Conservation (phyloP, 2,888 invertebrate genomes). For the Euplexia lucipara region DNA sequence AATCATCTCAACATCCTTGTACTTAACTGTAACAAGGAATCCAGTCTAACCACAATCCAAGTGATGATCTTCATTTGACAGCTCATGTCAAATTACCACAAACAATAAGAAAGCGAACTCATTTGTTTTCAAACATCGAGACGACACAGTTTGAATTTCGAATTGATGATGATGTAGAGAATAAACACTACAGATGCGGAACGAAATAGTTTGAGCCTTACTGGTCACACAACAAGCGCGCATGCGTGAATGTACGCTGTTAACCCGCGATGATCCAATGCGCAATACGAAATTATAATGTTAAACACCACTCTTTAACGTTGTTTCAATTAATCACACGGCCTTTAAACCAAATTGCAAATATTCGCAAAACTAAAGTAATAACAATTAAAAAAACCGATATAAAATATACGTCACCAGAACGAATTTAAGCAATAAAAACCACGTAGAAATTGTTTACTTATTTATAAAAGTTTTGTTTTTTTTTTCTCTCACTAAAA, state of each 20-base stretch:
- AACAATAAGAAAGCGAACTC: background rate
- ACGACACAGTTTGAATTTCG: background rate
- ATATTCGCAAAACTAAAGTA: constrained; percentile 35
- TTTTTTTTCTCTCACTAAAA: constrained; percentile 8
- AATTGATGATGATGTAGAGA: background rate
- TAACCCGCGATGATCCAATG: constrained; percentile 36
- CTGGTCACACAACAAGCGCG: constrained; percentile 33
- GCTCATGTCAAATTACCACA: background rate
- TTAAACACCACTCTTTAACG: constrained; percentile 54
- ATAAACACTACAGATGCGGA: background rate
- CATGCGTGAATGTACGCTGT: constrained; percentile 36
- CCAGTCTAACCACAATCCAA: background rate
- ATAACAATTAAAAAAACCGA: constrained; percentile 57
- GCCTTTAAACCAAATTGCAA: constrained; percentile 13
- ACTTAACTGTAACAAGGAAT: background rate
- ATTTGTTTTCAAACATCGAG: constrained; percentile 11
- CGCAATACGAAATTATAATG: constrained; percentile 37
- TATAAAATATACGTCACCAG: constrained; percentile 76
- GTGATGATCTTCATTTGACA: background rate
- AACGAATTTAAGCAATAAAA: constrained; percentile 73
- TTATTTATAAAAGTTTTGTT: constrained; percentile 8
- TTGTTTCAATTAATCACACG: constrained; percentile 50
- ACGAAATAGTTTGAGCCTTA: background rate
- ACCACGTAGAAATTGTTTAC: constrained; percentile 28
- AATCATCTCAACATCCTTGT: too few relatives aligned